Percentiles rank a stretch among this genome's conserved stretches.
phyloP scores from a whole-genome alignment of 2,888 invertebrate genomes.

The Hydrotaea cyrtoneurina region DNA sequence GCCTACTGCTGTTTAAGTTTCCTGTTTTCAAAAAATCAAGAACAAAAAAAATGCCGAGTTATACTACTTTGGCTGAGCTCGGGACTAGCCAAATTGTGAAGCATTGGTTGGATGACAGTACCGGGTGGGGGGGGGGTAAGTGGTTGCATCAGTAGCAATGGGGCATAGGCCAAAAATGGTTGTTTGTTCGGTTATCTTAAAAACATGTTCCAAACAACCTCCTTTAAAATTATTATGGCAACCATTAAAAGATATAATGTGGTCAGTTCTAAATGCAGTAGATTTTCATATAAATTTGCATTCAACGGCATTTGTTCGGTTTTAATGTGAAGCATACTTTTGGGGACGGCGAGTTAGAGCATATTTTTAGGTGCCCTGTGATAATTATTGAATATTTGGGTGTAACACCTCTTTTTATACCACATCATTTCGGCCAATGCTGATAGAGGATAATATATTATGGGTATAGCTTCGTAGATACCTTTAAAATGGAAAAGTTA shows the following conservation, averaged over 20 bases:
- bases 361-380: neutral
- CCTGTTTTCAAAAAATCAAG: conserved; percentile 45
- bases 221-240: conserved; percentile 64
- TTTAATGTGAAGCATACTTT: conserved; percentile 1
- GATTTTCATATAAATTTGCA: conserved; percentile 38
- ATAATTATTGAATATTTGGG: no score
- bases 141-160: neutral
- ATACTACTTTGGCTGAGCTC: conserved; percentile 16
- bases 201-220: conserved; percentile 62
- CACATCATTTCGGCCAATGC: no score
- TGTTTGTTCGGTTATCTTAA: conserved; percentile 58
- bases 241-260: conserved; percentile 66
- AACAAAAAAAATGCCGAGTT: neutral
- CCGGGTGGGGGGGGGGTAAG: conserved; percentile 36
- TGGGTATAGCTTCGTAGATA: no score
- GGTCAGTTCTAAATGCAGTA: conserved; percentile 59
- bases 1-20: conserved; percentile 57
- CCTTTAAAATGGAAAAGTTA: no score
- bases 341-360: neutral
- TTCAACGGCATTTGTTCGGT: neutral
- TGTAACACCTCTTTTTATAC: no score
- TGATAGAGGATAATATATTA: no score
- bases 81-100: neutral
- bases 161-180: conserved; percentile 29
- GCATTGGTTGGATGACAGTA: conserved; percentile 43